Conservation (phyloP, 2,797 vertebrate genomes). For the Coccyzus lansbergi region DNA sequence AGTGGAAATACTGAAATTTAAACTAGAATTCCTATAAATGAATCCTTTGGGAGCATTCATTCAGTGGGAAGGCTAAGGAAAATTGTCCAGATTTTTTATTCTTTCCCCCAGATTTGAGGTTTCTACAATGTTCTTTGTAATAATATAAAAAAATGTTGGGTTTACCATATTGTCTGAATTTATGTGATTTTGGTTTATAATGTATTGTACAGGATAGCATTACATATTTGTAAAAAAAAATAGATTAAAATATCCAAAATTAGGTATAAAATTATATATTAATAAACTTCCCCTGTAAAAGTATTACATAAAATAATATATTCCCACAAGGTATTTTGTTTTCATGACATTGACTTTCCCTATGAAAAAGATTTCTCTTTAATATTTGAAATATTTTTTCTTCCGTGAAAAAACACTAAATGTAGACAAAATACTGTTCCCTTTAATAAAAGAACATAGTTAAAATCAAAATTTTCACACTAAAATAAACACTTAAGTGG, state of each 20-base stretch:
- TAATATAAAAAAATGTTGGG: not conserved
- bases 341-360: not conserved
- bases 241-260: not conserved
- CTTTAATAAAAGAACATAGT: not conserved
- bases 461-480: not conserved
- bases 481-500: not conserved
- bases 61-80: not conserved
- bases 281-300: not conserved
- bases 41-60: not conserved
- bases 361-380: not conserved
- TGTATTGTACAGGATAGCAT: not conserved
- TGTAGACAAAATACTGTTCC: not conserved
- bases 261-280: not conserved
- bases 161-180: not conserved
- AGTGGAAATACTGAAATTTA: not conserved
- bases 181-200: not conserved
- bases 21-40: not conserved
- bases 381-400: not conserved
- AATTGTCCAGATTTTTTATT: not conserved
- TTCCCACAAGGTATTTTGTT: not conserved
- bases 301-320: not conserved
- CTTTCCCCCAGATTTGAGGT: fast-evolving
- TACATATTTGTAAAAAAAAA: not conserved
- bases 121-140: not conserved
- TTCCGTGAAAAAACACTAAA: not conserved